Evolutionary conservation across 2,113 vertebrate species (phyloP).

Genomic region (Montifringilla adamsi): DNA sequence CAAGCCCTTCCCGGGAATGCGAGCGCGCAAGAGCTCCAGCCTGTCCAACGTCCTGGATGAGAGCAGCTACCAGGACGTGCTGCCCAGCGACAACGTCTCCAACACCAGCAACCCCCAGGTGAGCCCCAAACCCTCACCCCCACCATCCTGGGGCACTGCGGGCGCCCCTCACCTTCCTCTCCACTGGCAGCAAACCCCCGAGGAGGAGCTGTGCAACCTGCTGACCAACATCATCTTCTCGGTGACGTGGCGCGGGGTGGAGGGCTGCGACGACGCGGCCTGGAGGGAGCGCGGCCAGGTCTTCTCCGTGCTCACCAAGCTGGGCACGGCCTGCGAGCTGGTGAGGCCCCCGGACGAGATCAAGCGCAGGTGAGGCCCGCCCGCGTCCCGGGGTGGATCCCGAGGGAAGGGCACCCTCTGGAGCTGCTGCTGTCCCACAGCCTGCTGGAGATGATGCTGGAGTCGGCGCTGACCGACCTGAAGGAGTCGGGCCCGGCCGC

Average conservation of each 20-base stretch:
- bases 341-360: constrained; percentile 90
- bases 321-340: constrained; percentile 88
- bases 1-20: constrained; percentile 78
- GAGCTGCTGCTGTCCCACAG: constrained; percentile 47
- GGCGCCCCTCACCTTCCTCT: neutral
- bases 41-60: constrained; percentile 95
- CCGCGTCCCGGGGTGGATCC: fast-evolving
- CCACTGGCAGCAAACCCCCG: constrained; percentile 79
- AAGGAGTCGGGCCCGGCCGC: constrained; percentile 73
- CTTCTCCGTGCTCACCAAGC: constrained; percentile 95
- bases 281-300: constrained; percentile 95
- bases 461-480: constrained; percentile 90
- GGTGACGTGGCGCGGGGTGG: constrained; percentile 87
- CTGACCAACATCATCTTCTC: constrained; percentile 94
- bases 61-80: constrained; percentile 81
- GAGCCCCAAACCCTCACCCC: neutral
- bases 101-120: constrained; percentile 95
- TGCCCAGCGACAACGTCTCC: constrained; percentile 85
- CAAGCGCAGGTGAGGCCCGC: constrained; percentile 84
- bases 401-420: neutral
- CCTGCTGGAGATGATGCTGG: constrained; percentile 98
- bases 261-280: constrained; percentile 80
- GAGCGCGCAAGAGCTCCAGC: constrained; percentile 88
- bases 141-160: fast-evolving
- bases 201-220: constrained; percentile 97